Evolutionary conservation across 2,888 invertebrate genomes (phyloP).

Genomic region (Erebia aethiops): DNA sequence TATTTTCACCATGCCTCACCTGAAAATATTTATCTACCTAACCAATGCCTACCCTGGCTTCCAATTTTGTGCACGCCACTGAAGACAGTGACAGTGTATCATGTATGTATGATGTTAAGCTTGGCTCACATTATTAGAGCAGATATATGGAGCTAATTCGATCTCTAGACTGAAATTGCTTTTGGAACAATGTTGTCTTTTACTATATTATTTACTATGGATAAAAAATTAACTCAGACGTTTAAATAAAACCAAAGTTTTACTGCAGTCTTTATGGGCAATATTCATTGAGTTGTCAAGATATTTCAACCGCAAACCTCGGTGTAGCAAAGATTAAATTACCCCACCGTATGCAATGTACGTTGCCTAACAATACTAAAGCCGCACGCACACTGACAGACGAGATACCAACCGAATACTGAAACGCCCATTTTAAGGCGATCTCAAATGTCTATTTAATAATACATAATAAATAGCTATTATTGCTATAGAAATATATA

Average conservation of each 20-base stretch:
- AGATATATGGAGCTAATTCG: neutral
- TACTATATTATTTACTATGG: too few relatives aligned
- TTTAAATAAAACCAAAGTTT: neutral
- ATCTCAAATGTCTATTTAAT: neutral
- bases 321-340: conserved; percentile 54
- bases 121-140: too few relatives aligned
- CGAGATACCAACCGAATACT: neutral
- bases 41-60: too few relatives aligned
- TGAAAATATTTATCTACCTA: too few relatives aligned
- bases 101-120: neutral
- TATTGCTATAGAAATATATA: neutral
- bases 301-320: conserved; percentile 67
- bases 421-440: neutral
- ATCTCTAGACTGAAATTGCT: too few relatives aligned
- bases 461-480: too few relatives aligned
- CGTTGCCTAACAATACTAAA: conserved; percentile 33
- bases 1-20: too few relatives aligned
- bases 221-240: too few relatives aligned
- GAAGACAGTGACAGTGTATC: too few relatives aligned
- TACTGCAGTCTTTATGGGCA: neutral
- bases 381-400: conserved; percentile 1
- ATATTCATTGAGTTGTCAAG: conserved; percentile 34
- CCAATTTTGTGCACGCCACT: too few relatives aligned
- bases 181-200: too few relatives aligned
- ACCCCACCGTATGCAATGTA: conserved; percentile 46